Percentiles rank a stretch among this genome's conserved stretches.
phyloP scores from a whole-genome alignment of 1,140 invertebrate genomes.

The Pseudomyrmex dendroicus region DNA sequence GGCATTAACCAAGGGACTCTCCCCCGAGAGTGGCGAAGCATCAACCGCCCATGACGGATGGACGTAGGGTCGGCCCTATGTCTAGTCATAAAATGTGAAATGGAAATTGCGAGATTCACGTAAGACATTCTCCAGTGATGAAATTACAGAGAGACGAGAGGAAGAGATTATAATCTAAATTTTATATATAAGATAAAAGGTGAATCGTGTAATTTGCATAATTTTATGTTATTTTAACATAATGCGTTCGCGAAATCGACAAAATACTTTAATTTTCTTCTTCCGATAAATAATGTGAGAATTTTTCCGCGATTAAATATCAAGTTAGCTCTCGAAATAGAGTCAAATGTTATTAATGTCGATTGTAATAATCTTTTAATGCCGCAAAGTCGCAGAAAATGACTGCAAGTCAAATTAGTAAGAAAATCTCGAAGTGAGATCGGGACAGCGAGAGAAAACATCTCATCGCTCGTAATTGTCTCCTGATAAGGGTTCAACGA shows the following conservation, averaged over 20 bases:
- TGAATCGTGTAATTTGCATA: not conserved
- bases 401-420: not conserved
- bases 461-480: conserved; percentile 19
- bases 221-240: conserved; percentile 6
- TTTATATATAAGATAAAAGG: not conserved
- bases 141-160: not conserved
- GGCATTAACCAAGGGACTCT: not conserved
- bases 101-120: not conserved
- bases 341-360: not conserved
- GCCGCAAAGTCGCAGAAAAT: not conserved
- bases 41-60: not conserved
- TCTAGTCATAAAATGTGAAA: not conserved
- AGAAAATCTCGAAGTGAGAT: conserved; percentile 2
- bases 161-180: conserved; percentile 2
- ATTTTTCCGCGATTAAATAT: not conserved
- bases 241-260: not conserved
- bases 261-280: conserved; percentile 15
- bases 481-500: conserved; percentile 17
- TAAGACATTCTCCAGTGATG: not conserved
- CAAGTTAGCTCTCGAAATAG: not conserved
- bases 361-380: not conserved
- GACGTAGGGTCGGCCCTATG: not conserved
- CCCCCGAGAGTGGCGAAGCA: not conserved
- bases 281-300: too few species aligned
- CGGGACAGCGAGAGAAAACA: not conserved